Percentiles rank a stretch among this genome's conserved stretches.
These are phyloP conservation scores for Epinotia nisella DNA, from an alignment of 2,888 invertebrate genomes.

Conservation along the genomic window DNA sequence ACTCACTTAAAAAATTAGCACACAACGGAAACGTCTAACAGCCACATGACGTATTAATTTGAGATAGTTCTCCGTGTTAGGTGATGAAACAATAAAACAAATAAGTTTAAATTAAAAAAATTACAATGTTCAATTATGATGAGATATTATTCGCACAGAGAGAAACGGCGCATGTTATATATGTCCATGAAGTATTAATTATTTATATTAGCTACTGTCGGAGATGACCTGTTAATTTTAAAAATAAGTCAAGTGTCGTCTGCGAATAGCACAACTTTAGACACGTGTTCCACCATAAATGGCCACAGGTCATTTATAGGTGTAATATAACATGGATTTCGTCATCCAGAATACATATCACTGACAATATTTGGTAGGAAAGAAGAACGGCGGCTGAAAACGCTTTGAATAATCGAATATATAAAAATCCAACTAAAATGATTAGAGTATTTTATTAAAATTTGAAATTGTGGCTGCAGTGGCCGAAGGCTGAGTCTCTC, in stretches of 20 bases:
- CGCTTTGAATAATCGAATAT: background rate
- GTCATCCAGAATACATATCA: background rate
- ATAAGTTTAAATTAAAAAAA: no score
- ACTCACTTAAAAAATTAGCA: conserved; percentile 78
- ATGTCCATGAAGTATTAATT: no score
- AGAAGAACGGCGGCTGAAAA: background rate
- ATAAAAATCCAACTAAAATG: background rate
- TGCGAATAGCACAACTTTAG: no score
- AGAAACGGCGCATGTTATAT: no score
- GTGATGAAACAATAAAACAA: background rate
- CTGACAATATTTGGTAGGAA: background rate
- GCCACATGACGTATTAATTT: conserved; percentile 50
- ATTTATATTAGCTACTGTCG: no score
- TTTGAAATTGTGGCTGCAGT: background rate
- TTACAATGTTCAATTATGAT: no score
- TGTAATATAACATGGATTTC: background rate
- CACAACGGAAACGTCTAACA: conserved; percentile 75
- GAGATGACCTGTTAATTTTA: no score
- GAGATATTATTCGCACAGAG: no score
- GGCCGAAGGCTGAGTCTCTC: conserved; percentile 59
- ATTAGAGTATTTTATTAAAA: conserved; percentile 2
- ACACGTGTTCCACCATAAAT: no score
- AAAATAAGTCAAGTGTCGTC: no score
- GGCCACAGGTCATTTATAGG: no score
- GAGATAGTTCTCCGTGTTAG: conserved; percentile 28